Evolutionary conservation across 2,113 vertebrate genomes (phyloP).

Genomic region (Trematomus loennbergii): DNA sequence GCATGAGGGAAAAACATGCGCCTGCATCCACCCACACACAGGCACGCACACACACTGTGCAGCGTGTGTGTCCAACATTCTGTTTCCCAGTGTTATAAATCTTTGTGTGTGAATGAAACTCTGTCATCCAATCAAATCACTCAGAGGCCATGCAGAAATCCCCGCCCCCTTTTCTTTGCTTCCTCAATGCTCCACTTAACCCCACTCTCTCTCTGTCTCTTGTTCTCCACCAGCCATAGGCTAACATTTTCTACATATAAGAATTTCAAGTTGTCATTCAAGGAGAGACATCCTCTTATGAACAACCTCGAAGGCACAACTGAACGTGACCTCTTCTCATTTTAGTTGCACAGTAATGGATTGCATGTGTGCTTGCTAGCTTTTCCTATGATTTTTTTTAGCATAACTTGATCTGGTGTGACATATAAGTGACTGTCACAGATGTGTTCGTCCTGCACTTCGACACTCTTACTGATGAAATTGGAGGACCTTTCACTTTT

Average conservation of each 20-base stretch:
- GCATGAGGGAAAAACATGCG: slow-evolving; percentile 40
- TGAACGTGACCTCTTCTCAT: neutral
- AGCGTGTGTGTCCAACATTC: slow-evolving; percentile 57
- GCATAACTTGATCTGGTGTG: neutral
- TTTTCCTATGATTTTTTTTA: neutral
- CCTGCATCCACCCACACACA: slow-evolving; percentile 53
- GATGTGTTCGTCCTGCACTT: neutral
- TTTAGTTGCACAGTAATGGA: slow-evolving; percentile 7
- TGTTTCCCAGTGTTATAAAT: slow-evolving; percentile 75
- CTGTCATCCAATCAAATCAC: slow-evolving; percentile 69
- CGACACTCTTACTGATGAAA: slow-evolving; percentile 9
- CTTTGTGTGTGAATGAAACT: slow-evolving; percentile 74
- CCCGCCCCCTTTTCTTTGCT: slow-evolving; percentile 63
- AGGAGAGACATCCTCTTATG: slow-evolving; percentile 28
- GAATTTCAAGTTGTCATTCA: slow-evolving; percentile 23
- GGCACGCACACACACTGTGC: slow-evolving; percentile 5
- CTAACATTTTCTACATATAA: slow-evolving; percentile 8
- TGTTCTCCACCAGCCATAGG: slow-evolving; percentile 6
- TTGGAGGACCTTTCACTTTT: neutral
- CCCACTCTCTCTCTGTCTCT: slow-evolving; percentile 6
- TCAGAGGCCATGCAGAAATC: slow-evolving; percentile 29
- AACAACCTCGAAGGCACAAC: slow-evolving; percentile 6
- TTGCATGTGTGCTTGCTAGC: neutral
- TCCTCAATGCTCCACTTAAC: slow-evolving; percentile 25
- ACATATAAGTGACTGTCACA: neutral